phyloP scores from a whole-genome alignment of 2,888 invertebrate genomes.

The Graphium colonna region DNA sequence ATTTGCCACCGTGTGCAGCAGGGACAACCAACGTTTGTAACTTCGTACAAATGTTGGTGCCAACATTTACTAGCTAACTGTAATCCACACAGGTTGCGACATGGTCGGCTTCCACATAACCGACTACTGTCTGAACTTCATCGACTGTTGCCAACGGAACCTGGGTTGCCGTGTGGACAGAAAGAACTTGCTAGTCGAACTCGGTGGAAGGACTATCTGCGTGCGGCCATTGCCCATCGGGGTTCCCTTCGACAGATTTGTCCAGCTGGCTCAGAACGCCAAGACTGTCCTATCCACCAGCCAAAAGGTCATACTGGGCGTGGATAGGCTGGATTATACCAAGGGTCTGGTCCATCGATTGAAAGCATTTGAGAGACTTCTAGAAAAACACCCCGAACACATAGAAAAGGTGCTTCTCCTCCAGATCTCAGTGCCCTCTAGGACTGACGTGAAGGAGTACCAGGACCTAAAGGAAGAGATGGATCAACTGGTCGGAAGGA shows the following conservation, averaged over 20 bases:
- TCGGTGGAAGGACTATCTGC: conserved; percentile 91
- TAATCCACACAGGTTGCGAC: conserved; percentile 88
- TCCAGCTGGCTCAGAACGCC: conserved; percentile 86
- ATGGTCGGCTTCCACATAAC: conserved; percentile 96
- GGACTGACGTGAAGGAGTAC: conserved; percentile 94
- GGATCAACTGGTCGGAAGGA: conserved; percentile 92
- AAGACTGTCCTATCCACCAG: conserved; percentile 85
- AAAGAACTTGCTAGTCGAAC: conserved; percentile 91
- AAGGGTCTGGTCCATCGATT: conserved; percentile 91
- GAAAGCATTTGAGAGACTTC: conserved; percentile 89
- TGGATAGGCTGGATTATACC: conserved; percentile 94
- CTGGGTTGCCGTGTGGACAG: conserved; percentile 93
- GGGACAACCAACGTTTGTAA: no score
- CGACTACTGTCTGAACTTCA: conserved; percentile 94
- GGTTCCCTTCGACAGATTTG: conserved; percentile 92
- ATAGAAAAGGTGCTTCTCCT: conserved; percentile 89
- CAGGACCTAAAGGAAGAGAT: conserved; percentile 94
- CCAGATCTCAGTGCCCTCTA: conserved; percentile 93
- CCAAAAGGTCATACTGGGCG: conserved; percentile 91
- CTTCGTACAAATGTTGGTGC: no score
- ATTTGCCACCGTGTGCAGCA: no score
- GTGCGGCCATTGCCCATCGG: conserved; percentile 93
- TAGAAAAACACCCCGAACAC: conserved; percentile 92
- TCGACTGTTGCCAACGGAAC: conserved; percentile 93
- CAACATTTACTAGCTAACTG: no score